A percentile compares a stretch with the other conserved stretches of the same genome.
Conservation (phyloP, 2,888 invertebrate species). For the Dorcus hopei region DNA sequence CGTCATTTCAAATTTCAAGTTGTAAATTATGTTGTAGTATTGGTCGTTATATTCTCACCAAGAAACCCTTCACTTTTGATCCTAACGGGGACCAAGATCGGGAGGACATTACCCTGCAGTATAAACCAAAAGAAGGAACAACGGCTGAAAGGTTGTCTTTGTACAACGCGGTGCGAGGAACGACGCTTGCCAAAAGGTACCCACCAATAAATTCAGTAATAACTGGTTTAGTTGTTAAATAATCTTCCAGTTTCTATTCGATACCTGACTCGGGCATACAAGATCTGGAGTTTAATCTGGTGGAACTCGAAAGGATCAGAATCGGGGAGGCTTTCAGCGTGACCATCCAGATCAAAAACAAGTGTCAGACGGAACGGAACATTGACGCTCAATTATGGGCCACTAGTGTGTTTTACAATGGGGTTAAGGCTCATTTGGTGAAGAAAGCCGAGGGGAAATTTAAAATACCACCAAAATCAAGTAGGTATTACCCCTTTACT, state of each 20-base stretch:
- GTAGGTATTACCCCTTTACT: conserved; percentile 47
- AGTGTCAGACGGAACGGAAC: conserved; percentile 57
- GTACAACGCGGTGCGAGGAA: conserved; percentile 70
- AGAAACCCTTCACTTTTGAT: conserved; percentile 69
- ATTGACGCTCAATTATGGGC: conserved; percentile 66
- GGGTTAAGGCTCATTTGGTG: conserved; percentile 66
- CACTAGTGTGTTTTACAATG: conserved; percentile 74
- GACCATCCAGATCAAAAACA: conserved; percentile 64
- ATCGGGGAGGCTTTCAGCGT: conserved; percentile 69
- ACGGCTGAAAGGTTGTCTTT: conserved; percentile 71
- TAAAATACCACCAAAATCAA: conserved; percentile 59
- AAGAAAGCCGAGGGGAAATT: conserved; percentile 68
- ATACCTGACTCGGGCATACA: conserved; percentile 57
- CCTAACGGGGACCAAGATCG: conserved; percentile 69
- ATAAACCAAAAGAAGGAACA: conserved; percentile 71
- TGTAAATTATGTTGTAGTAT: conserved; percentile 53
- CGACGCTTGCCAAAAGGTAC: conserved; percentile 62
- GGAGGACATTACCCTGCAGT: conserved; percentile 65
- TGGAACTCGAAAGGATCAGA: conserved; percentile 67
- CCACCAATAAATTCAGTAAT: not conserved
- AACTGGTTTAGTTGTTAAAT: not conserved
- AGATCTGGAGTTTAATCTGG: conserved; percentile 63
- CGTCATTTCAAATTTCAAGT: too few relatives aligned
- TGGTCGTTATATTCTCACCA: conserved; percentile 71
- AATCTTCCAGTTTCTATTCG: conserved; percentile 55